Percentiles rank a stretch among this genome's conserved stretches.
These are phyloP conservation scores for Alcedo quadribrachys DNA, from an alignment of 2,797 vertebrate species.

Conservation along the genomic window DNA sequence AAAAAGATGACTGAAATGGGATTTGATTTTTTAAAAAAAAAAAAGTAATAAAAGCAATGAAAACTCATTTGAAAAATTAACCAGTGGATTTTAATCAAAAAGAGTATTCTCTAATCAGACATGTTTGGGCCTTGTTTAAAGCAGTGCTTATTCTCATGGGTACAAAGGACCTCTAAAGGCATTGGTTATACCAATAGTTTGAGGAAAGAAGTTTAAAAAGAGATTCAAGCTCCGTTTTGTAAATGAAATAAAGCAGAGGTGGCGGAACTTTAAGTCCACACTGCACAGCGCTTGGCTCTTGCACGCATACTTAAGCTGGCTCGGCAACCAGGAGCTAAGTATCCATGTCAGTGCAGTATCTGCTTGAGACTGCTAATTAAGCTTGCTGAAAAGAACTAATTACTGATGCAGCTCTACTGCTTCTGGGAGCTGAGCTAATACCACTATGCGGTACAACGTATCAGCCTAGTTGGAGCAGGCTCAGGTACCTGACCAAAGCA, in stretches of 20 bases:
- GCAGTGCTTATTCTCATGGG: neutral
- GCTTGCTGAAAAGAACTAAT: conserved; percentile 68
- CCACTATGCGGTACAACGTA: conserved; percentile 13
- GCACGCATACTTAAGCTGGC: conserved; percentile 63
- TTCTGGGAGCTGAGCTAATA: conserved; percentile 56
- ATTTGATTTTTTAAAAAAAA: conserved; percentile 51
- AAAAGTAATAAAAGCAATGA: conserved; percentile 69
- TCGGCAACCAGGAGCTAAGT: conserved; percentile 49
- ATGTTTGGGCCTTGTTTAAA: neutral
- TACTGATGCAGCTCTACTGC: conserved; percentile 62
- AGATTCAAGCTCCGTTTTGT: conserved; percentile 58
- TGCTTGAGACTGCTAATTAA: conserved; percentile 70
- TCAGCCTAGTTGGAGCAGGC: conserved; percentile 1
- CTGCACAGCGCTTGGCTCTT: neutral
- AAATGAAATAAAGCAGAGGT: conserved; percentile 54
- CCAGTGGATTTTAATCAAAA: conserved; percentile 57
- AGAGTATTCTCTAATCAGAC: neutral
- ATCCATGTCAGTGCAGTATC: conserved; percentile 62
- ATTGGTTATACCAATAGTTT: neutral
- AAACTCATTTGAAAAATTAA: conserved; percentile 75
- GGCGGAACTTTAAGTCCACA: conserved; percentile 50
- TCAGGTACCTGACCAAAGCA: conserved; percentile 38
- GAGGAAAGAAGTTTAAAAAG: neutral
- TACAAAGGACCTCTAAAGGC: neutral
- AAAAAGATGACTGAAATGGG: conserved; percentile 66